Evolutionary conservation across 2,797 vertebrate species (phyloP).

Genomic region (Pipistrellus nathusii): DNA sequence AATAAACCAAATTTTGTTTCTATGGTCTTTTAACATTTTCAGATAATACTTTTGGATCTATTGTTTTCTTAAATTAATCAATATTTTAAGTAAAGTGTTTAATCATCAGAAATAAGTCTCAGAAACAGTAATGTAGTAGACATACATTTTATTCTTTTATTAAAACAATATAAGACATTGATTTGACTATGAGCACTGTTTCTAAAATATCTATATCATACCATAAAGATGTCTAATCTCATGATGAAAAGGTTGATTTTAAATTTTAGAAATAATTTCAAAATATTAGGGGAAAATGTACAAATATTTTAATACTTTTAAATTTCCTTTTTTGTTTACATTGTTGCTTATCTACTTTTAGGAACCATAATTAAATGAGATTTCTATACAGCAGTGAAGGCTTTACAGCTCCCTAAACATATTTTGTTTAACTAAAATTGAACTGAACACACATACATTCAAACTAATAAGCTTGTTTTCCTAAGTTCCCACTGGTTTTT

Average conservation of each 20-base stretch:
- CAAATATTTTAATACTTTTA: background rate
- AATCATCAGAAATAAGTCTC: conserved; percentile 24
- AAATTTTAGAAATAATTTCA: conserved; percentile 53
- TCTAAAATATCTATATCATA: background rate
- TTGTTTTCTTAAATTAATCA: conserved; percentile 21
- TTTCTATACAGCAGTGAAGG: background rate
- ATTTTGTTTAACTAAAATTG: conserved; percentile 39
- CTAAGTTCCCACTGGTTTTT: conserved; percentile 26
- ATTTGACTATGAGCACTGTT: background rate
- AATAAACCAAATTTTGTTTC: conserved; percentile 1
- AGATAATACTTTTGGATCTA: background rate
- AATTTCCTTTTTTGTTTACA: conserved; percentile 44
- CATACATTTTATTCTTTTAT: background rate
- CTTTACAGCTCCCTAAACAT: background rate
- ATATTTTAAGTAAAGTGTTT: conserved; percentile 5
- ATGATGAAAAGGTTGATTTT: background rate
- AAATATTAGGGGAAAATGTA: background rate
- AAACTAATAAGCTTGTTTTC: conserved; percentile 47
- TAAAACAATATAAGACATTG: conserved; percentile 22
- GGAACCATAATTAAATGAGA: conserved; percentile 35
- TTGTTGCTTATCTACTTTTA: background rate
- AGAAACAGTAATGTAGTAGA: background rate
- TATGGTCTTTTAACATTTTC: background rate
- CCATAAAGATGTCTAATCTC: background rate
- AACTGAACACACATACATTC: background rate